Evolutionary conservation across 1,140 invertebrate genomes (phyloP).

Genomic region (Asbolus verrucosus): DNA sequence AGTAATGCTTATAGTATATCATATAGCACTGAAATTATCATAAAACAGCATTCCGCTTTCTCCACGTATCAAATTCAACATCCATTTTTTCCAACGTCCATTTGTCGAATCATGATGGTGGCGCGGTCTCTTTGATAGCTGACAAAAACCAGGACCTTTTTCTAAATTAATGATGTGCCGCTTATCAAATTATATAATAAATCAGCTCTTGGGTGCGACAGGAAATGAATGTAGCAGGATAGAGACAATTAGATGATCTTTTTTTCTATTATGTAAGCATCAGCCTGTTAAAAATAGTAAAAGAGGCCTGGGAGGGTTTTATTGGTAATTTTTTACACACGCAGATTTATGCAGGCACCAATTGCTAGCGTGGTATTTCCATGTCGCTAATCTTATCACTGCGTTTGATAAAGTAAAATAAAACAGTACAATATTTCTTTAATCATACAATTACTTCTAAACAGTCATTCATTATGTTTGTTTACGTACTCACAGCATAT

Average conservation of each 20-base stretch:
- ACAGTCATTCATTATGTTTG: background rate
- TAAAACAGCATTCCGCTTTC: too few species aligned
- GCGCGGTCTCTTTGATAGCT: too few species aligned
- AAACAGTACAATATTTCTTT: too few species aligned
- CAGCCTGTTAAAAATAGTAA: constrained; percentile 31
- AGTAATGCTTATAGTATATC: too few species aligned
- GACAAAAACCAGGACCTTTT: too few species aligned
- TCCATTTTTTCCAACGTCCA: too few species aligned
- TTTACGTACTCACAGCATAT: background rate
- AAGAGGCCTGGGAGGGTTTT: constrained; percentile 2
- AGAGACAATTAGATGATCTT: constrained; percentile 9
- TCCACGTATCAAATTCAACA: too few species aligned
- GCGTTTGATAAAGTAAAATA: too few species aligned
- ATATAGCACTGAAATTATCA: too few species aligned
- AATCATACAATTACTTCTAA: too few species aligned
- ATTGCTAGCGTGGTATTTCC: constrained; percentile 1
- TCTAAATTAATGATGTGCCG: background rate
- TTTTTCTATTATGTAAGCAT: constrained; percentile 1
- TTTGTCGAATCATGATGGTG: too few species aligned
- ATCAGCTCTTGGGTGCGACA: constrained; percentile 11
- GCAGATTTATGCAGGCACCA: constrained; percentile 2
- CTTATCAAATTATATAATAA: background rate
- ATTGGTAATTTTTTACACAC: background rate
- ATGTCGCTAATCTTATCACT: constrained; percentile 12
- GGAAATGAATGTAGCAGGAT: constrained; percentile 11